These are phyloP conservation scores for Coregonus suidteri DNA, from an alignment of 2,797 vertebrate genomes.

Conservation along the genomic window DNA sequence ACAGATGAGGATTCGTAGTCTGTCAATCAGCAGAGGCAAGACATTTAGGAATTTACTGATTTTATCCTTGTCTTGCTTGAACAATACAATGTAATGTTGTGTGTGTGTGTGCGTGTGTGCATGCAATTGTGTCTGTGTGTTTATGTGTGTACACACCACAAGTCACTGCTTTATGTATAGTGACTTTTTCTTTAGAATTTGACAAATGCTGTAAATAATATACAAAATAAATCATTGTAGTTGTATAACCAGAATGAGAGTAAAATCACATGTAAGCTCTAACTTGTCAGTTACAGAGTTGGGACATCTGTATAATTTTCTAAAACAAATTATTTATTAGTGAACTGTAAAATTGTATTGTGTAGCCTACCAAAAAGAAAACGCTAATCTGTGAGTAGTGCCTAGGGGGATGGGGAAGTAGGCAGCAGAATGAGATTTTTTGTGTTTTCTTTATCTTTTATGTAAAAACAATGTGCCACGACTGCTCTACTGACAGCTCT, in stretches of 20 bases:
- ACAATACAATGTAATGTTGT: background rate
- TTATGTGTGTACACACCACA: background rate
- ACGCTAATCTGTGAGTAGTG: background rate
- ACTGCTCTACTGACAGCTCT: constrained; percentile 1
- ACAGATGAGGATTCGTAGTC: background rate
- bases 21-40: background rate
- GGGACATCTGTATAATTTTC: background rate
- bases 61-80: background rate
- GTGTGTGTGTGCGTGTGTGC: background rate
- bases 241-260: background rate
- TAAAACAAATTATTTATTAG: background rate
- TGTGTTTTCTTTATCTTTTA: background rate
- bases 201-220: constrained; percentile 4
- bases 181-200: background rate
- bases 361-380: background rate
- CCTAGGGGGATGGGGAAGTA: too few species aligned
- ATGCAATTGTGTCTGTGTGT: background rate
- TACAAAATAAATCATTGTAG: background rate
- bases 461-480: constrained; percentile 12
- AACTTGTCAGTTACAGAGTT: background rate
- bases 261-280: background rate
- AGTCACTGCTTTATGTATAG: background rate
- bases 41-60: background rate
- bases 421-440: background rate
- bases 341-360: background rate